Evolutionary conservation across 1,140 invertebrate species (phyloP), one percentile per base, ranked within the genome.

Genomic region (Mizuhopecten yessoensis): DNA sequence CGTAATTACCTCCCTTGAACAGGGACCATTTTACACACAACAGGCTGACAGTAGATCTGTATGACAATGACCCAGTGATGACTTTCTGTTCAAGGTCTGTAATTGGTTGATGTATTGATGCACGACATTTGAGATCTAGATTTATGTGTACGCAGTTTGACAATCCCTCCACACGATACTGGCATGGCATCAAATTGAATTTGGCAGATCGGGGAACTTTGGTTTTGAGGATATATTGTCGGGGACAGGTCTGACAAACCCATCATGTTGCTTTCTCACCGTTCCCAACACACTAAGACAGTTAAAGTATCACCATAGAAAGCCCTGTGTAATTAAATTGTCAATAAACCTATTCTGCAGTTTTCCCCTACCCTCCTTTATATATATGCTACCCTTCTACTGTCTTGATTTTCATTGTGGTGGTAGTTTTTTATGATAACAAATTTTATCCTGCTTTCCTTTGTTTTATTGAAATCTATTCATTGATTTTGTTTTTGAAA

Each of bases 221-320:
- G 57, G n/a, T 29, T 75, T 75, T 75, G 11, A 75, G 57, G 57
- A 75, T 75, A 29, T n/a, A 75, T 75, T 75, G 57, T 75, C n/a
- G 23, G 42, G 57, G 57, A 49, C 57, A 75, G n/a, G 23, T 29
- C n/a, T 75, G 23, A 75, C 57, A 75, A 29, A 29, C 23, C 11
- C 57, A 75, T 75, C 57, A 75, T 75, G 57, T 75, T 75, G 57
- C 57, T 75, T 29, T 75, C 57, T 75, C 57, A 75, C n/a, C 57
- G 29, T 75, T 29, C n/a, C 57, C 57, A 75, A 29, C 5, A 29
- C 57, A 75, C 57, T n/a, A 29, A n/a, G 23, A 75, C n/a, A 75
- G 23, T 75, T 75, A 75, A 75, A 29, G 20, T 75, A 75, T n/a
- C 5, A 29, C n/a, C 57, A 23, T 75, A 75, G 57, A 75, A 75